phyloP scores from a whole-genome alignment of 92 coral and sea anemone genomes.

The Heliopora coerulea region DNA sequence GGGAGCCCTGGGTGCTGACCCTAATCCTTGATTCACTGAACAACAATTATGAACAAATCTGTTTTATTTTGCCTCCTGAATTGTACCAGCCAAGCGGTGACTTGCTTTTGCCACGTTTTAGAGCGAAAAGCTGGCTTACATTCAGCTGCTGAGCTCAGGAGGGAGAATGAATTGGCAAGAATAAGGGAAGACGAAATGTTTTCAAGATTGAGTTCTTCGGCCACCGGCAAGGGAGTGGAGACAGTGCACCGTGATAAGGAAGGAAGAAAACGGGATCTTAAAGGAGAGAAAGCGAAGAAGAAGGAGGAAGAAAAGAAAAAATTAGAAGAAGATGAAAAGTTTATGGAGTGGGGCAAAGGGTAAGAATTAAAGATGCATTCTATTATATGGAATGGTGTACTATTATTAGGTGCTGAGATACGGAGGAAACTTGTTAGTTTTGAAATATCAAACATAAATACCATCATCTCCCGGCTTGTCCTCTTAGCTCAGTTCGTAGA shows the following conservation, averaged over 20 bases:
- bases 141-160: constrained; percentile 68
- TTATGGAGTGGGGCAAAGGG: constrained; percentile 96
- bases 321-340: constrained; percentile 79
- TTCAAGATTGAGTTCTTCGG: constrained; percentile 64
- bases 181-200: constrained; percentile 72
- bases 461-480: too few species aligned
- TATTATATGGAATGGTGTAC: too few species aligned
- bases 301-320: constrained; percentile 78
- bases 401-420: too few species aligned
- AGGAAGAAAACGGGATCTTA: constrained; percentile 74
- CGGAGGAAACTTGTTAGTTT: too few species aligned
- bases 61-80: too few species aligned
- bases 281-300: constrained; percentile 66
- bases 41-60: too few species aligned
- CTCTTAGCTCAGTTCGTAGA: not conserved
- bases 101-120: not conserved
- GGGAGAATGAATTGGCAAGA: constrained; percentile 59
- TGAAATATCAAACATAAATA: too few species aligned
- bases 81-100: not conserved
- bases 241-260: constrained; percentile 88
- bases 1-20: too few species aligned
- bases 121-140: constrained; percentile 84
- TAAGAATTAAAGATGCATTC: constrained; percentile 36
- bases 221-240: constrained; percentile 75
- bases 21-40: too few species aligned